A percentile compares a stretch with the other conserved stretches of the same genome.
Conservation (phyloP, 53 echinoderm and acorn worm genomes). For the Arbacia lixula region DNA sequence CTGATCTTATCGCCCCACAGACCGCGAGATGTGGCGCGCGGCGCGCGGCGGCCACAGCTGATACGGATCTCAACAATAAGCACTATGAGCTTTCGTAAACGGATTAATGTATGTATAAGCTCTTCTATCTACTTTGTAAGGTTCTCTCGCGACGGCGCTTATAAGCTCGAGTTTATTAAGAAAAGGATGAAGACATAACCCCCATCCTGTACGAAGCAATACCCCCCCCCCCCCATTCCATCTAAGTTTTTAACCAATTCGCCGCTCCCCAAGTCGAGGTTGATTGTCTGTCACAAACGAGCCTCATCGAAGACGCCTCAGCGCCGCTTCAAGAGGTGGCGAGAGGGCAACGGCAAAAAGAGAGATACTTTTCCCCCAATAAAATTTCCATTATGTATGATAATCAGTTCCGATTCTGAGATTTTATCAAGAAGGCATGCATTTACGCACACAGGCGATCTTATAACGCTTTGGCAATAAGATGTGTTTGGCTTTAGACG, state of each 20-base stretch:
- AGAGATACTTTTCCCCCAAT: constrained; percentile 40
- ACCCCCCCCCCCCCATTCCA: constrained; percentile 32
- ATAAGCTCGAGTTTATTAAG: not conserved
- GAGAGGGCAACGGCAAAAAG: constrained; percentile 7
- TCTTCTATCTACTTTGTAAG: not conserved
- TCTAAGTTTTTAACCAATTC: constrained; percentile 29
- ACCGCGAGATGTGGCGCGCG: constrained; percentile 7
- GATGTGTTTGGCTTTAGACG: constrained; percentile 47
- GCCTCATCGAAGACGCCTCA: constrained; percentile 39
- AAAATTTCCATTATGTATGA: constrained; percentile 56
- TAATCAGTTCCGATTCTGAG: constrained; percentile 50
- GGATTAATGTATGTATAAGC: constrained; percentile 40
- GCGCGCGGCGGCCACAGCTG: constrained; percentile 24
- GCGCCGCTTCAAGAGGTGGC: constrained; percentile 7
- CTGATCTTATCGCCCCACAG: constrained; percentile 22
- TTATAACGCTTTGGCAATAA: constrained; percentile 47
- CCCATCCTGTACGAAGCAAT: not conserved
- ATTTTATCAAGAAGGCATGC: constrained; percentile 51
- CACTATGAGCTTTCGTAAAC: constrained; percentile 10
- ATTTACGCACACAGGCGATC: constrained; percentile 43
- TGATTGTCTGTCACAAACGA: constrained; percentile 45
- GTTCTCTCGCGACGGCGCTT: not conserved
- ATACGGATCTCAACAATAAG: constrained; percentile 8
- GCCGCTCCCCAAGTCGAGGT: constrained; percentile 19
- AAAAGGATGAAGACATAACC: constrained; percentile 5